A percentile compares a stretch with the other conserved stretches of the same genome.
Evolutionary conservation across 2,797 vertebrate species (phyloP).

Genomic region (Acanthurus tractus): DNA sequence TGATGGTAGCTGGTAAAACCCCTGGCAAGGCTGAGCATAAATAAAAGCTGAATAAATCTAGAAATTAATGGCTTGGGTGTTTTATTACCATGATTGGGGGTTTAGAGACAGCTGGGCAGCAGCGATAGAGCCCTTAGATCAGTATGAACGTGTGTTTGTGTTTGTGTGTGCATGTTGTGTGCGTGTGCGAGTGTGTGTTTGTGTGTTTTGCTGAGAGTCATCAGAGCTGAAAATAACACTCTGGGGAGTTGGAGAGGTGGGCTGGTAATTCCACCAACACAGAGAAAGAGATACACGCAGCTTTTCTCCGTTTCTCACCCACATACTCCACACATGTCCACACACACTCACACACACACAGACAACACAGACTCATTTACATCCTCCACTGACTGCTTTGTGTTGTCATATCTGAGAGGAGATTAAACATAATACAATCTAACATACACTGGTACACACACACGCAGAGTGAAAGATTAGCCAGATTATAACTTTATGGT

Average conservation of each 20-base stretch:
- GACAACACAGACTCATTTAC: conserved; percentile 5
- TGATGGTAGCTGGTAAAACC: conserved; percentile 60
- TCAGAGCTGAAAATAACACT: conserved; percentile 82
- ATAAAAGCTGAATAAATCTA: conserved; percentile 75
- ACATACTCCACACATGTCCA: conserved; percentile 31
- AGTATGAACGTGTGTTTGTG: conserved; percentile 29
- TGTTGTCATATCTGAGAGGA: conserved; percentile 37
- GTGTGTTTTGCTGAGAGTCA: conserved; percentile 80
- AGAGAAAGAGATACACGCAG: conserved; percentile 51
- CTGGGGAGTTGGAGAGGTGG: conserved; percentile 67
- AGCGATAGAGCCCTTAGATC: conserved; percentile 67
- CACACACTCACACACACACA: background rate
- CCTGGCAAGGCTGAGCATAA: conserved; percentile 63
- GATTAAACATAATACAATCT: conserved; percentile 36
- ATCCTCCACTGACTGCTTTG: conserved; percentile 18
- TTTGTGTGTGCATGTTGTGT: conserved; percentile 26
- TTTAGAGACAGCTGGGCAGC: conserved; percentile 73
- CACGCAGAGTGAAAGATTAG: conserved; percentile 15
- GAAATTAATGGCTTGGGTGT: conserved; percentile 72
- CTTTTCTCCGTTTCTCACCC: conserved; percentile 54
- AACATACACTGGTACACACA: conserved; percentile 5
- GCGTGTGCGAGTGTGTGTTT: conserved; percentile 32
- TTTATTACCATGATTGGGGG: conserved; percentile 74
- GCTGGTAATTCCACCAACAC: conserved; percentile 55
- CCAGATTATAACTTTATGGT: conserved; percentile 11